Percentiles rank a stretch among this genome's conserved stretches.
phyloP scores from a whole-genome alignment of 1,140 invertebrate species.

The Leptonema lineaticorne region DNA sequence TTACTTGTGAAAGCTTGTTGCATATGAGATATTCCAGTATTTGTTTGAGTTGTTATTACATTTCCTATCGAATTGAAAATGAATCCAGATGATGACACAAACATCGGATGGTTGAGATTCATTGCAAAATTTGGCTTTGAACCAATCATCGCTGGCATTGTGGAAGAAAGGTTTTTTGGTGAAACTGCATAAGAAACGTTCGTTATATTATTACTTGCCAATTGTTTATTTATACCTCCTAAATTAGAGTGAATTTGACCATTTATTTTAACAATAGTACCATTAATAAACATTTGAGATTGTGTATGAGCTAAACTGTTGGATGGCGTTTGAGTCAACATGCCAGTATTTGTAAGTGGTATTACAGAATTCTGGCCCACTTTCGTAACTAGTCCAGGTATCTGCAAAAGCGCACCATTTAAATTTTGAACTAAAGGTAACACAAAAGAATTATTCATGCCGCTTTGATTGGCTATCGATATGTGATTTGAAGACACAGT shows the following conservation, averaged over 20 bases:
- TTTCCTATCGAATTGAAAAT: slow-evolving; percentile 56
- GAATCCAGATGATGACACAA: slow-evolving; percentile 54
- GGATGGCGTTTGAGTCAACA: slow-evolving; percentile 10
- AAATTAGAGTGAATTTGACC: slow-evolving; percentile 47
- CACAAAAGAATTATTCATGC: slow-evolving; percentile 54
- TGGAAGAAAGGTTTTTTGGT: slow-evolving; percentile 32
- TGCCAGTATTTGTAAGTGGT: slow-evolving; percentile 40
- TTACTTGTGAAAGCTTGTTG: slow-evolving; percentile 34
- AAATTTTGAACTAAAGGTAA: slow-evolving; percentile 55
- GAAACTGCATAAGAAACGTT: slow-evolving; percentile 35
- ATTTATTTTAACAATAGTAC: slow-evolving; percentile 53
- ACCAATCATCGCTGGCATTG: slow-evolving; percentile 32
- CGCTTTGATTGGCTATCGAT: slow-evolving; percentile 52
- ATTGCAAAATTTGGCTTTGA: slow-evolving; percentile 52
- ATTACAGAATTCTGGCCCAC: slow-evolving; percentile 52
- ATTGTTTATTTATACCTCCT: slow-evolving; percentile 28
- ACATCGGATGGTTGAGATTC: slow-evolving; percentile 52
- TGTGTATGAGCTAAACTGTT: slow-evolving; percentile 47
- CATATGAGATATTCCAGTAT: slow-evolving; percentile 29
- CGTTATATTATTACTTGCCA: slow-evolving; percentile 24
- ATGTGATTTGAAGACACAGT: slow-evolving; percentile 49
- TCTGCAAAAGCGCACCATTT: slow-evolving; percentile 54
- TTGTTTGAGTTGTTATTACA: slow-evolving; percentile 45
- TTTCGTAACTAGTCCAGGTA: slow-evolving; percentile 55
- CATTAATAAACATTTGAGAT: slow-evolving; percentile 53